Conservation (phyloP, 2,113 vertebrate species). For the Rhinichthys klamathensis region DNA sequence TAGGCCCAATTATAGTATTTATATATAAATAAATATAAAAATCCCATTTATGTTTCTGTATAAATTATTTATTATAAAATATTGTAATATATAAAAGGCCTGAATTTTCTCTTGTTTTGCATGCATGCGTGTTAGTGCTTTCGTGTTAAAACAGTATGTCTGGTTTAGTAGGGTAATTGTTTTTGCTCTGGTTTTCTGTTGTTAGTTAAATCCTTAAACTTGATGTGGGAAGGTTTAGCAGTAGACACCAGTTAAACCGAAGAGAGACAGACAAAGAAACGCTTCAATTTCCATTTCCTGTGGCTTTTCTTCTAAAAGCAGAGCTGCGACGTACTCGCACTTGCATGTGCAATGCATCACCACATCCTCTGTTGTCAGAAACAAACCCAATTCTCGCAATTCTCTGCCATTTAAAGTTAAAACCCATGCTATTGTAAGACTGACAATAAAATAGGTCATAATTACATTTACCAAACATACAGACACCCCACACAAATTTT, state of each 20-base stretch:
- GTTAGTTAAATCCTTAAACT: slow-evolving; percentile 11
- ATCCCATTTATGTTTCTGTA: neutral
- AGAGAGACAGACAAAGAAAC: slow-evolving; percentile 9
- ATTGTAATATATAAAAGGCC: neutral
- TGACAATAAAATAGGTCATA: neutral
- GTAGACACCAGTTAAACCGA: slow-evolving; percentile 22
- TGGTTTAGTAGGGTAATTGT: neutral
- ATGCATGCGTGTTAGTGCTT: neutral
- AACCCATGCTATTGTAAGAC: slow-evolving; percentile 45
- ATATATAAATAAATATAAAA: neutral
- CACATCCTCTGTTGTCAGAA: slow-evolving; percentile 72
- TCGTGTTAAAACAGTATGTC: neutral
- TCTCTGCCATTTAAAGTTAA: slow-evolving; percentile 49
- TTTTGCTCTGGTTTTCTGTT: neutral
- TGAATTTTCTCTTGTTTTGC: slow-evolving; percentile 48
- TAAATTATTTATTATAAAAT: neutral
- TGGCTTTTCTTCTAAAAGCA: slow-evolving; percentile 71
- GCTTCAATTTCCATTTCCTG: slow-evolving; percentile 76
- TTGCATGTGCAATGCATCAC: slow-evolving; percentile 59
- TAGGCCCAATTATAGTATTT: neutral
- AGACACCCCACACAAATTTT: neutral
- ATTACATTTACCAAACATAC: slow-evolving; percentile 21
- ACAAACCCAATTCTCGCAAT: slow-evolving; percentile 47
- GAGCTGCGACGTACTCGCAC: slow-evolving; percentile 37
- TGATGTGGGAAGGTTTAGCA: slow-evolving; percentile 7